Evolutionary conservation across 2,888 invertebrate genomes (phyloP).

Genomic region (Unio delphinus): DNA sequence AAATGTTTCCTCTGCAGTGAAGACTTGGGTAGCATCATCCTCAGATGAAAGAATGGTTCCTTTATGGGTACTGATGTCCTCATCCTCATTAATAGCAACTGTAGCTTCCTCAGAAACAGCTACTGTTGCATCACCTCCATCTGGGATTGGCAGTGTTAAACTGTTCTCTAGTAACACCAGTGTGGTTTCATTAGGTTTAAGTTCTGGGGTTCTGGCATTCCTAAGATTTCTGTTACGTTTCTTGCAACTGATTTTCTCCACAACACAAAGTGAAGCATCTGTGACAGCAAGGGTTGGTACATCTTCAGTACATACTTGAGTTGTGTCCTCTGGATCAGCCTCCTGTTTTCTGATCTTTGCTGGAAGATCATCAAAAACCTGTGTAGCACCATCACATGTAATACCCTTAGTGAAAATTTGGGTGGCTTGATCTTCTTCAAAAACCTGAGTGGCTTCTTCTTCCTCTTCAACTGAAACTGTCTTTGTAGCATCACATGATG

Average conservation of each 20-base stretch:
- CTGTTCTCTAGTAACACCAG: conserved; percentile 17
- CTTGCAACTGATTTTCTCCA: not conserved
- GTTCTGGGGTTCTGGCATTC: not conserved
- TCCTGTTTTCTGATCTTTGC: not conserved
- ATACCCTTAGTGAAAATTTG: conserved; percentile 7
- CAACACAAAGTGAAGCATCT: conserved; percentile 15
- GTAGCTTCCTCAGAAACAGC: conserved; percentile 4
- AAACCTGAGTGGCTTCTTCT: conserved; percentile 12
- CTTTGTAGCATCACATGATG: conserved; percentile 8
- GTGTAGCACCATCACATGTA: not conserved
- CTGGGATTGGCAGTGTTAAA: not conserved
- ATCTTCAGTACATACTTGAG: conserved; percentile 17
- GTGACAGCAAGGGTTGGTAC: conserved; percentile 3
- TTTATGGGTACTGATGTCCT: not conserved
- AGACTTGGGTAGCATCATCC: not conserved
- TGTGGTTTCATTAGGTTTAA: conserved; percentile 19
- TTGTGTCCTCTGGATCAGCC: conserved; percentile 7
- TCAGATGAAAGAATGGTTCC: not conserved
- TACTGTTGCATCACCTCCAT: conserved; percentile 13
- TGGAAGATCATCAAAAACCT: not conserved
- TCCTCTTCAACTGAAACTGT: conserved; percentile 5
- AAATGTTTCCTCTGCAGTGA: too few species aligned
- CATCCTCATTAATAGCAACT: conserved; percentile 8
- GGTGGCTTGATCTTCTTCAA: conserved; percentile 16
- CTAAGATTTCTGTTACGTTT: not conserved